Conservation (phyloP, 2,888 invertebrate species). For the Malthinus seriepunctatus region DNA sequence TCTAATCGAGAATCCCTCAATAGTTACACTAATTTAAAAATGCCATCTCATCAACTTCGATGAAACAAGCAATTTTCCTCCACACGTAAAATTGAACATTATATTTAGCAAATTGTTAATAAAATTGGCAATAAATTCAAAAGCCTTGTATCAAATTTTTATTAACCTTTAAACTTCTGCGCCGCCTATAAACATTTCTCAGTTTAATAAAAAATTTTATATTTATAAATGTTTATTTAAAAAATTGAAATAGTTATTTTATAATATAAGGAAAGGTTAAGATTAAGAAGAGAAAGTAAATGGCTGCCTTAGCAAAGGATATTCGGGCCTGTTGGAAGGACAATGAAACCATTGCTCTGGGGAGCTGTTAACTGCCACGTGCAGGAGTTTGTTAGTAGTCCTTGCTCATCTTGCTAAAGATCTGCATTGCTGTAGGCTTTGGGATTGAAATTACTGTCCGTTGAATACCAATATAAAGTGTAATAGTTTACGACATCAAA, state of each 20-base stretch:
- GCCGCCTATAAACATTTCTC: no score
- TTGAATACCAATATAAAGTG: conserved; percentile 6
- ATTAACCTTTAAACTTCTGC: no score
- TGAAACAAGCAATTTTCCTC: no score
- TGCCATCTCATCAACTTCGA: no score
- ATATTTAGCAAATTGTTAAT: no score
- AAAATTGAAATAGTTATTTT: conserved; percentile 9
- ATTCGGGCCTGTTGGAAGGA: conserved; percentile 18
- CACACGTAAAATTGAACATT: no score
- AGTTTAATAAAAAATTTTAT: no score
- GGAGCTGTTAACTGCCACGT: conserved; percentile 27
- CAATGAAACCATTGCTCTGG: conserved; percentile 22
- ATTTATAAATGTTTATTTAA: neutral
- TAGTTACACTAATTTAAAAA: no score
- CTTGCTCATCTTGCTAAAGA: conserved; percentile 17
- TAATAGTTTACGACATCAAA: no score
- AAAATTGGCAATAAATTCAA: no score
- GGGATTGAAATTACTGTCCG: conserved; percentile 20
- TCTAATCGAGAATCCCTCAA: no score
- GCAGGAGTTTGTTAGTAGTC: conserved; percentile 24
- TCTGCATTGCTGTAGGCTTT: conserved; percentile 28
- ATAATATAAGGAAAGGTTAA: conserved; percentile 8
- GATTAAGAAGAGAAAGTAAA: conserved; percentile 10
- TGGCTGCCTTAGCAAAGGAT: conserved; percentile 6
- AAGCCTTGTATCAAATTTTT: no score